Evolutionary conservation across 2,888 invertebrate species (phyloP).

Genomic region (Lobophora halterata): DNA sequence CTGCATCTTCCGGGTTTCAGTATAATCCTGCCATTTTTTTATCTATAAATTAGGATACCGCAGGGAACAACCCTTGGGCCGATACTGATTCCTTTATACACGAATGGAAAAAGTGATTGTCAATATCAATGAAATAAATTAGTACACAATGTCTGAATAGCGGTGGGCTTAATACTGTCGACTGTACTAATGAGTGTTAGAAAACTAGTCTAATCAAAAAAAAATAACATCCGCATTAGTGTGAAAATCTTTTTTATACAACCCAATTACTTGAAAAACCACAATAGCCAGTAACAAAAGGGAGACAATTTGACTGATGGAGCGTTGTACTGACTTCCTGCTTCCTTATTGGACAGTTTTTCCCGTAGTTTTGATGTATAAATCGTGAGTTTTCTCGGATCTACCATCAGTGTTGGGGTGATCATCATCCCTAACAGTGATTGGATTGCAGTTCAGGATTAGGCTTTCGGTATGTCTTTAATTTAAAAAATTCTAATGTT

Average conservation of each 20-base stretch:
- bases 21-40: no score
- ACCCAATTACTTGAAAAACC: constrained; percentile 33
- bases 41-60: no score
- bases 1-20: no score
- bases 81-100: no score
- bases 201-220: neutral
- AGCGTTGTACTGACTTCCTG: constrained; percentile 69
- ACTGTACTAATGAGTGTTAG: constrained; percentile 1
- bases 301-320: constrained; percentile 65
- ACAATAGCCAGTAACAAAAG: constrained; percentile 52
- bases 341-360: constrained; percentile 66
- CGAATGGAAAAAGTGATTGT: no score
- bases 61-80: no score
- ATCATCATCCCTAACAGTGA: constrained; percentile 36
- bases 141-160: no score
- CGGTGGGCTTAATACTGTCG: no score
- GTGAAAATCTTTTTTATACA: constrained; percentile 12
- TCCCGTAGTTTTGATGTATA: constrained; percentile 56
- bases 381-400: constrained; percentile 38
- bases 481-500: constrained; percentile 26
- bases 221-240: neutral
- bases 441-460: constrained; percentile 29
- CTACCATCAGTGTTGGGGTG: constrained; percentile 53
- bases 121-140: no score
- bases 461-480: constrained; percentile 24